Evolutionary conservation across 2,113 vertebrate genomes (phyloP), one percentile per base, ranked within the genome.

Genomic region (Thalassarche chlororhynchos): DNA sequence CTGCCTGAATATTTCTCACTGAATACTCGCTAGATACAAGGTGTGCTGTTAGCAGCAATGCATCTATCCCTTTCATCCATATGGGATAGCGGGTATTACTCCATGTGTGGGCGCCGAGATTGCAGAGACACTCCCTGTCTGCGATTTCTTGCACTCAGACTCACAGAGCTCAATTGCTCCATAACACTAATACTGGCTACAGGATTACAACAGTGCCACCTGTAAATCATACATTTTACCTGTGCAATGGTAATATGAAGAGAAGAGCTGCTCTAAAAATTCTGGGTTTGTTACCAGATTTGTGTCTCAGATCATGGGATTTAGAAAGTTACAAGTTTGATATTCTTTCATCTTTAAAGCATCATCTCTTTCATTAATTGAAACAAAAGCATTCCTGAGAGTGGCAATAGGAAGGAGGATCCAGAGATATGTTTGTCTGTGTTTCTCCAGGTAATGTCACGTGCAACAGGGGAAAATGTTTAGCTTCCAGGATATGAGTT

Each of bases 21-120:
- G 24, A 68, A n/a, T 71, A 24, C 9, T 61, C 11, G 54, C 38
- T 57, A 47, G 17, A 16, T 7, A 62, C 3, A 34, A 71, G 17
- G 18, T 49, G 20, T 23, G 5, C 13, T 57, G 36, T 68, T 54
- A 20, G 10, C 15, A 71, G 42, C 24, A 83, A 32, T 25, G 10
- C 24, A 12, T 66, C 36, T 28, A 17, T 32, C 13, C 6, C 29
- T 36, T 85, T 72, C n/a, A 46, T 31, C 15, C 17, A 7, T 9
- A 14, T 3, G 5, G 31, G 18, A 42, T 3, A 57, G 19, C 1
- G 1, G 4, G 4, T 66, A 57, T 66, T 57, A 29, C 6, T 42
- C 8, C 16, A 10, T 6, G 3, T 40, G 18, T 23, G 42, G 17
- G 40, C 2, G 1, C 14, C 0, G 3, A 29, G 38, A 32, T 64